These are phyloP conservation scores for Agonopterix heracliana DNA, from an alignment of 2,888 invertebrate genomes.

Conservation along the genomic window DNA sequence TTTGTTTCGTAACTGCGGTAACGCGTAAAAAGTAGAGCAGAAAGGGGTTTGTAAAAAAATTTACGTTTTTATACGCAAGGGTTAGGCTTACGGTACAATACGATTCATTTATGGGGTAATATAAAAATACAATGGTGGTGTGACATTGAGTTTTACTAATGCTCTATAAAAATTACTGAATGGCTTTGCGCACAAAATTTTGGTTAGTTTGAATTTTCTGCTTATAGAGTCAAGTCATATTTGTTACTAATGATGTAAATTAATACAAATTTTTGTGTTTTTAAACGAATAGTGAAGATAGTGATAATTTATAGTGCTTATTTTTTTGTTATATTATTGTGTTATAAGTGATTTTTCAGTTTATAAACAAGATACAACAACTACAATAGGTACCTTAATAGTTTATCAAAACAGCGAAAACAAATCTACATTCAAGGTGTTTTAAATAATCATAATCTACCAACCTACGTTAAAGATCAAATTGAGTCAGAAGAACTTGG, in stretches of 20 bases:
- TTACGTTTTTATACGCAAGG: constrained; percentile 45
- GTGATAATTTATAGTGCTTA: background rate
- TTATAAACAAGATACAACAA: no score
- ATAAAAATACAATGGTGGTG: constrained; percentile 55
- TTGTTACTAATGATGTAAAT: background rate
- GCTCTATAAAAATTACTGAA: constrained; percentile 43
- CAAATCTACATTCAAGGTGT: no score
- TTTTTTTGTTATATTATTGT: no score
- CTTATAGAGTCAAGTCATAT: constrained; percentile 46
- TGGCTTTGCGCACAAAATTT: constrained; percentile 37
- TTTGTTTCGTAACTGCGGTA: constrained; percentile 65
- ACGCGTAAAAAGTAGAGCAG: constrained; percentile 63
- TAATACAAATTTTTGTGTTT: background rate
- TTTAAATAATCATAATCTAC: no score
- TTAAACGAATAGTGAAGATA: background rate
- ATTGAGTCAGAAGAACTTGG: no score
- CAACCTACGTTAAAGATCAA: no score
- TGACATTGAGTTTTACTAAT: constrained; percentile 56
- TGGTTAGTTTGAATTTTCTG: constrained; percentile 55
- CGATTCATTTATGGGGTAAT: constrained; percentile 58
- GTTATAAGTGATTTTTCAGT: no score
- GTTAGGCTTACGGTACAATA: constrained; percentile 45
- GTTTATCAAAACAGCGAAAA: no score
- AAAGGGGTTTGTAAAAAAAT: constrained; percentile 44
- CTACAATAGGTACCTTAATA: no score